Evolutionary conservation across 2,797 vertebrate species (phyloP).

Genomic region (Phyllotis vaccarum): DNA sequence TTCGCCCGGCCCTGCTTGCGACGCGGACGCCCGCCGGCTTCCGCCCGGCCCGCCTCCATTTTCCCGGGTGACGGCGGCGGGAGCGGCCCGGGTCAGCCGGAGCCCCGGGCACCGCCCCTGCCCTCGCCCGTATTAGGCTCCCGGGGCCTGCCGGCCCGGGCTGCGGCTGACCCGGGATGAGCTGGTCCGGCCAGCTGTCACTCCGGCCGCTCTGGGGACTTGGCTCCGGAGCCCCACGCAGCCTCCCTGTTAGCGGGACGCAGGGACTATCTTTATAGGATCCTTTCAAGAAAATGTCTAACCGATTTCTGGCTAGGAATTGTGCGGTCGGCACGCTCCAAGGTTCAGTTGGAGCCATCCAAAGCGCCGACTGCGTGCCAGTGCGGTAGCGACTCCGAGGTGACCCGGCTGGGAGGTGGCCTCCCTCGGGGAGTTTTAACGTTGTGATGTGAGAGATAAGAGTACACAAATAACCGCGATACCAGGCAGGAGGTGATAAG

Average conservation of each 20-base stretch:
- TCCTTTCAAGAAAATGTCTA: not conserved
- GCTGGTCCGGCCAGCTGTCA: slow-evolving; percentile 68
- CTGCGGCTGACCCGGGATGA: not conserved
- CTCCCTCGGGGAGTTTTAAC: slow-evolving; percentile 10
- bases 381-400: not conserved
- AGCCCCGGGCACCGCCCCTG: not conserved
- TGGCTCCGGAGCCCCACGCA: not conserved
- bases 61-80: slow-evolving; percentile 62
- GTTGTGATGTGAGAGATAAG: slow-evolving; percentile 59
- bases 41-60: slow-evolving; percentile 76
- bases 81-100: not conserved
- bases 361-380: not conserved
- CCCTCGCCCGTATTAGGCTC: not conserved
- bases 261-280: not conserved
- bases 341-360: not conserved
- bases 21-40: slow-evolving; percentile 66
- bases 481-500: slow-evolving; percentile 47
- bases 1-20: slow-evolving; percentile 6
- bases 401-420: not conserved
- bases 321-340: slow-evolving; percentile 31
- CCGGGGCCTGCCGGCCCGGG: not conserved
- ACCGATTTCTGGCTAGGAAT: slow-evolving; percentile 35
- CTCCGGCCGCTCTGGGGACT: not conserved
- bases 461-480: slow-evolving; percentile 6
- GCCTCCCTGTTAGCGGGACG: not conserved